Evolutionary conservation across 2,113 vertebrate genomes (phyloP), one percentile per base, ranked within the genome.

Genomic region (Sphaerodactylus townsendi): DNA sequence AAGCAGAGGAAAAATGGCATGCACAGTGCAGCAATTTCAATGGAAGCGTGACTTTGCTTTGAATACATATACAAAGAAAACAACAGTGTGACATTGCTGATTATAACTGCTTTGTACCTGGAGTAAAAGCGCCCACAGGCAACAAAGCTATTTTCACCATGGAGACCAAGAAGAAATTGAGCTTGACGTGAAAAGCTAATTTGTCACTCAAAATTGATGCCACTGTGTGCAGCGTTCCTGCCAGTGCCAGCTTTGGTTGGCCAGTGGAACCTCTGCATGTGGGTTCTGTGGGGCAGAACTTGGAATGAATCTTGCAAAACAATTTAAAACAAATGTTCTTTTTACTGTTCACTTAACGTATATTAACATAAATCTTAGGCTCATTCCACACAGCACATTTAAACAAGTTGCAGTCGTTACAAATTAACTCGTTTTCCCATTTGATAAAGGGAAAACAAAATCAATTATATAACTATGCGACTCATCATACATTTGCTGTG

Each of bases 121-220:
- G n/a, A 92, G 88, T 13, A 70, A 25, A 62, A 37, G 21, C 66
- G 53, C 77, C 41, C 39, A n/a, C n/a, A 85, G 80, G 86, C 62
- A 79, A 74, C 0, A 14, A 93, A 87, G 83, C 83, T 2, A 68
- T 44, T 70, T 85, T 93, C 92, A 85, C 91, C 87, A 90, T 92
- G 90, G 90, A 89, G 88, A 93, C 46, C 0, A 71, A 6, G 21
- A 0, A 10, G 83, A 50, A 85, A 70, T 33, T 1, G 0, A 46
- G 88, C 73, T 62, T 5, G 4, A 33, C 0, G 0, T 79, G 59
- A 68, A 15, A 0, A 70, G 30, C 39, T 78, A 30, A 25, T 79
- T 71, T 23, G 25, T 82, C 30, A n/a, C 1, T 0, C 65, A 68
- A 1, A 1, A 56, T 65, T n/a, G 2, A 46, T 59, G 21, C 53